Conservation (phyloP, 2,888 invertebrate genomes). For the Temnothorax unifasciatus region DNA sequence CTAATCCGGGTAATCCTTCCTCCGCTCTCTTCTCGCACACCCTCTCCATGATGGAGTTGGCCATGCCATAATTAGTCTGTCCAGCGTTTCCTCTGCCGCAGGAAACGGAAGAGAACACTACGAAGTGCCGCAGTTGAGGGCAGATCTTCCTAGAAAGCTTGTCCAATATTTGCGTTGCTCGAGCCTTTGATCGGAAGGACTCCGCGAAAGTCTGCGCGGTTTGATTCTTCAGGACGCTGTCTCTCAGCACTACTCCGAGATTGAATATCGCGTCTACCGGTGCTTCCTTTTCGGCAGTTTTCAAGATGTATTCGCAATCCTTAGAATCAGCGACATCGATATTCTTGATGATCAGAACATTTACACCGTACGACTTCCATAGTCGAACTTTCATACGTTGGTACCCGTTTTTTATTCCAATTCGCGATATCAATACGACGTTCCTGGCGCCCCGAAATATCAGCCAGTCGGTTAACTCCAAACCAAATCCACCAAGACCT, state of each 20-base stretch:
- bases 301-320: constrained; percentile 86
- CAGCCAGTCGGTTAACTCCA: constrained; percentile 95
- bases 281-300: constrained; percentile 86
- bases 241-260: constrained; percentile 88
- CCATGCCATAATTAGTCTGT: constrained; percentile 90
- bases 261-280: constrained; percentile 90
- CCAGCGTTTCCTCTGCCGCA: constrained; percentile 90
- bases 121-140: constrained; percentile 87
- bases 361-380: constrained; percentile 91
- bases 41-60: constrained; percentile 76
- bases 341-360: constrained; percentile 89
- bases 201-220: constrained; percentile 86
- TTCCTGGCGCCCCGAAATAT: constrained; percentile 93
- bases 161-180: constrained; percentile 88
- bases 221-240: constrained; percentile 87
- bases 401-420: constrained; percentile 93
- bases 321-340: constrained; percentile 90
- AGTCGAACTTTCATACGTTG: constrained; percentile 91
- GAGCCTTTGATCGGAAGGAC: constrained; percentile 88
- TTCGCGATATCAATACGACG: constrained; percentile 93
- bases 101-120: constrained; percentile 89
- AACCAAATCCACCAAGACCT: constrained; percentile 96
- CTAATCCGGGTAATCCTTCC: constrained; percentile 22
- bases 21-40: constrained; percentile 52
- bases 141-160: constrained; percentile 87